Conservation (phyloP, 2,888 invertebrate genomes). For the Metalampra italica region DNA sequence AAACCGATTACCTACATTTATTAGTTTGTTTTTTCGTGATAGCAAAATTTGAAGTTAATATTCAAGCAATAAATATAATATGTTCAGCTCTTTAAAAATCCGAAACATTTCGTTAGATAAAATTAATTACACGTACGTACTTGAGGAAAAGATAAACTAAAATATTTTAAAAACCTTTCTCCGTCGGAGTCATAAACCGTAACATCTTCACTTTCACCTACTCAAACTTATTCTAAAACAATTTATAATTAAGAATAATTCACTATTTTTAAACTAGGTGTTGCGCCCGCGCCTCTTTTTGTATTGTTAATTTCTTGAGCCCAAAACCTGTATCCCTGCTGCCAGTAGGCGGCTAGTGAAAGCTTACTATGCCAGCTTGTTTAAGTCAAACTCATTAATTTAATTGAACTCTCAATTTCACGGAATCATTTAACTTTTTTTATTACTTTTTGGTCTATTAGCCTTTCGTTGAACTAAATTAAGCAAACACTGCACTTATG, state of each 20-base stretch:
- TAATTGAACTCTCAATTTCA: conserved; percentile 49
- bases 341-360: conserved; percentile 60
- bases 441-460: neutral
- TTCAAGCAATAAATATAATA: no score
- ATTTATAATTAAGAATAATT: conserved; percentile 61
- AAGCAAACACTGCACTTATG: neutral
- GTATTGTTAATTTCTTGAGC: conserved; percentile 24
- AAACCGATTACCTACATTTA: no score
- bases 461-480: neutral
- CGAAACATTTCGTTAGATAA: neutral
- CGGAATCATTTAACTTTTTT: conserved; percentile 23
- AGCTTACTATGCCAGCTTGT: conserved; percentile 42
- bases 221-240: conserved; percentile 64
- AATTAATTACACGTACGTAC: neutral
- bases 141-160: neutral
- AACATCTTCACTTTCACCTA: conserved; percentile 70
- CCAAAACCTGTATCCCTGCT: conserved; percentile 34
- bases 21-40: no score
- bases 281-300: conserved; percentile 17
- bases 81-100: neutral
- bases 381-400: conserved; percentile 40
- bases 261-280: conserved; percentile 36
- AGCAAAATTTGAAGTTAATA: no score
- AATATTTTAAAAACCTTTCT: conserved; percentile 46
- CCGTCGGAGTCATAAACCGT: conserved; percentile 65